These are phyloP conservation scores for Catocala nupta DNA, from an alignment of 2,888 invertebrate species.

Conservation along the genomic window DNA sequence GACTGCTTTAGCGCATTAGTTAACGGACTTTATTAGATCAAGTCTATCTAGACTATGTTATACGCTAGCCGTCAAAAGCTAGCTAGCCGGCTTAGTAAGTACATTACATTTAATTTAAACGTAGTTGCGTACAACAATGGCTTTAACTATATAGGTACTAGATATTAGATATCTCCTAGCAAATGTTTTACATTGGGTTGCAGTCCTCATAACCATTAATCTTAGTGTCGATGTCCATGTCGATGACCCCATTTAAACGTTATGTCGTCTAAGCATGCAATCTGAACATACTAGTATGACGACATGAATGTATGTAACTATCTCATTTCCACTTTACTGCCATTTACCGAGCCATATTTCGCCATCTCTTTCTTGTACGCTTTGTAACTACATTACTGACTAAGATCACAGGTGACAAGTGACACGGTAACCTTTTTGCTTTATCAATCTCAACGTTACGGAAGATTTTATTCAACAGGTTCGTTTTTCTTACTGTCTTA, in stretches of 20 bases:
- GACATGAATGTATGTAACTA: too few relatives aligned
- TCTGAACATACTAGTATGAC: not conserved
- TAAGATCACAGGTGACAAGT: not conserved
- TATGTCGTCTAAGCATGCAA: conserved; percentile 14
- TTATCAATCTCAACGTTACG: not conserved
- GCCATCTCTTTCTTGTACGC: not conserved
- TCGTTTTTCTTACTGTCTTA: conserved; percentile 34
- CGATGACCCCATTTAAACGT: conserved; percentile 13
- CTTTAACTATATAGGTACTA: too few relatives aligned
- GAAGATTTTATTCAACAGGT: conserved; percentile 19
- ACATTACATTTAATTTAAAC: too few relatives aligned
- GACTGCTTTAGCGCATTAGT: too few relatives aligned
- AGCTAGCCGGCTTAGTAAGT: too few relatives aligned
- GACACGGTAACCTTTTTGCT: conserved; percentile 4
- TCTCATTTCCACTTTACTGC: too few relatives aligned
- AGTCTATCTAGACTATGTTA: too few relatives aligned
- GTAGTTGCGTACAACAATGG: too few relatives aligned
- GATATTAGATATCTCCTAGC: not conserved
- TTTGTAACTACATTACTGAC: not conserved
- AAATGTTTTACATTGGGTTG: not conserved
- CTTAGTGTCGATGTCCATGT: conserved; percentile 1
- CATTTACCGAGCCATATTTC: too few relatives aligned
- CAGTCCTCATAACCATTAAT: conserved; percentile 8
- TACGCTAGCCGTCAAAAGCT: too few relatives aligned
- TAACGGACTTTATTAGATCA: too few relatives aligned